Conservation (phyloP, 2,888 invertebrate species). For the Diarsia dahlii region DNA sequence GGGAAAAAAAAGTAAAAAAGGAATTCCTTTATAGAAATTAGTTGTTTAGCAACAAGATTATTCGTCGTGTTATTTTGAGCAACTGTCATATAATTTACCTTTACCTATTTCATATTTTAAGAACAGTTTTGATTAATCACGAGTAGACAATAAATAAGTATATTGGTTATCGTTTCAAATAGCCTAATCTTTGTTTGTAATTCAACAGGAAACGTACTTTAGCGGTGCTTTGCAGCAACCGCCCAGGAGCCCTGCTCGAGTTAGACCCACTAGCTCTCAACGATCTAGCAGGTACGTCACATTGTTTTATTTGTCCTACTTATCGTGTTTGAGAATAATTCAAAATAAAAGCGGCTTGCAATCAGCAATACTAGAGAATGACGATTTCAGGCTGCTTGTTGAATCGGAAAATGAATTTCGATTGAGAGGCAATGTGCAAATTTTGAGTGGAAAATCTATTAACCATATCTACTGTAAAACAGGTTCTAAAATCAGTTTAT, state of each 20-base stretch:
- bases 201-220: constrained; percentile 96
- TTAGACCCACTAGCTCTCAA: constrained; percentile 93
- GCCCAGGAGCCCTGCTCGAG: constrained; percentile 96
- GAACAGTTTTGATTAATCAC: neutral
- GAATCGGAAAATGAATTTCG: neutral
- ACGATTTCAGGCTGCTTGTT: neutral
- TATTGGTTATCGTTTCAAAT: neutral
- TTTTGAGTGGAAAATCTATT: neutral
- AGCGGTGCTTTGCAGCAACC: constrained; percentile 94
- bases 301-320: no score
- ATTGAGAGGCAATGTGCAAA: neutral
- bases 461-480: neutral
- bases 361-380: neutral
- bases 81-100: neutral
- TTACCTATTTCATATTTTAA: neutral
- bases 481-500: neutral
- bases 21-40: neutral
- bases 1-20: no score
- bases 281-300: constrained; percentile 93
- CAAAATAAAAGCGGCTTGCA: neutral
- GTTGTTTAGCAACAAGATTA: neutral
- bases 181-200: constrained; percentile 15
- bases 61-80: neutral
- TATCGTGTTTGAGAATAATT: no score
- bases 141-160: neutral